phyloP scores from a whole-genome alignment of 2,113 vertebrate species.

The Erythrolamprus reginae region DNA sequence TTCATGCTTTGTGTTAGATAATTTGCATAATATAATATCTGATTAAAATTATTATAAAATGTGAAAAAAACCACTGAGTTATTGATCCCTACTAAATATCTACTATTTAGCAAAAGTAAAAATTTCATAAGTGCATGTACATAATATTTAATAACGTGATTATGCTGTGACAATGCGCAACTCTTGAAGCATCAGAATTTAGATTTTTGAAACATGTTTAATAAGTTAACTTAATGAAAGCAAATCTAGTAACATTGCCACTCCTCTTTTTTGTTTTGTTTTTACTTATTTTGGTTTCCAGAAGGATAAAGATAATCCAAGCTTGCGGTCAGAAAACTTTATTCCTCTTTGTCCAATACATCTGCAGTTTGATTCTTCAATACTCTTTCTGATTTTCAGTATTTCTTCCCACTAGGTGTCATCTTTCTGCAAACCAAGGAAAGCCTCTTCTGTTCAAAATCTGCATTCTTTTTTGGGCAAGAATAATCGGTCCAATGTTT shows the following conservation, averaged over 20 bases:
- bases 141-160: background rate
- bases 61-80: background rate
- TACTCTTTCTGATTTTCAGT: slow-evolving; percentile 48
- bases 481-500: slow-evolving; percentile 73
- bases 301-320: background rate
- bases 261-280: background rate
- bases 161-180: background rate
- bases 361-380: background rate
- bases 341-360: background rate
- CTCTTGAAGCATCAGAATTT: background rate
- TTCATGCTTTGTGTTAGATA: too few species aligned
- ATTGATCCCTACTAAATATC: background rate
- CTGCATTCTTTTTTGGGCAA: slow-evolving; percentile 74
- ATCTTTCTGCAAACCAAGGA: slow-evolving; percentile 80
- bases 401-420: slow-evolving; percentile 78
- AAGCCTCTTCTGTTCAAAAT: slow-evolving; percentile 83
- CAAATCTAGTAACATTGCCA: background rate
- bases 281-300: background rate
- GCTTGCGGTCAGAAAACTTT: background rate
- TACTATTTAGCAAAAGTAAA: background rate
- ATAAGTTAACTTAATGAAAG: background rate
- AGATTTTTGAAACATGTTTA: background rate
- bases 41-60: too few species aligned
- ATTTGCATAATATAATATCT: too few species aligned
- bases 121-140: background rate